Base-by-base conservation (phyloP, 2,113 vertebrate species). In the Oreocharis arfaki region DNA sequence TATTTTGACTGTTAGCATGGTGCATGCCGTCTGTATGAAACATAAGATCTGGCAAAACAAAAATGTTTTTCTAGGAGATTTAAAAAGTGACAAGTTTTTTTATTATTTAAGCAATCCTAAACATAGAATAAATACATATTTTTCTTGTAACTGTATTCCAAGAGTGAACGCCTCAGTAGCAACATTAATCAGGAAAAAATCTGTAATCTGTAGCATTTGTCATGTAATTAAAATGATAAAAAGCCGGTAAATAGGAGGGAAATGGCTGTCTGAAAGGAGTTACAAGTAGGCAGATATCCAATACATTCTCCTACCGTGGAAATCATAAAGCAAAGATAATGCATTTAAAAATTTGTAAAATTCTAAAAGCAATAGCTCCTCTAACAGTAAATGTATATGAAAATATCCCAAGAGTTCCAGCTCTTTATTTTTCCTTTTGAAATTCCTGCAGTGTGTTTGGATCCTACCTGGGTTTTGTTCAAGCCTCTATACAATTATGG, bases 1-100 rank as follows among this genome's bases (percentile, higher is more conserved):
- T 97, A 97, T 96, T 96, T 97, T 97, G 96, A 97, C 93, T 95
- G 90, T 37, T 96, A 97, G 60, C 90, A 93, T 96, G 96, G 90
- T 90, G 73, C 69, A 94, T 71, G 95, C 96, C 85, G 93, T 95
- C 96, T 96, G 96, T 92, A 96, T 75, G 76, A 95, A 96, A 57
- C 92, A 93, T 91, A 93, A 97, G 90, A 96, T 95, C 93, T 96
- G 96, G 96, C 95, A 96, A 93, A 96, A 95, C 60, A 94, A 90
- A 96, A 96, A 85, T 92, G 85, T 93, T 96, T 96, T 96, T 93
- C 63, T 83, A 77, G 73, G 85, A 90, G 59, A 94, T 93, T 91
- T 96, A 88, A 19, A 60, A 96, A 95, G 32, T 92, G 90, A 94
- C 85, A 95, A 81, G 59, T 46, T 95, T 96, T 86, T 57, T 92